Percentiles rank a stretch among this genome's conserved stretches.
These are phyloP conservation scores for Himalopsyche japonica DNA, from an alignment of 2,888 invertebrate species.

Conservation along the genomic window DNA sequence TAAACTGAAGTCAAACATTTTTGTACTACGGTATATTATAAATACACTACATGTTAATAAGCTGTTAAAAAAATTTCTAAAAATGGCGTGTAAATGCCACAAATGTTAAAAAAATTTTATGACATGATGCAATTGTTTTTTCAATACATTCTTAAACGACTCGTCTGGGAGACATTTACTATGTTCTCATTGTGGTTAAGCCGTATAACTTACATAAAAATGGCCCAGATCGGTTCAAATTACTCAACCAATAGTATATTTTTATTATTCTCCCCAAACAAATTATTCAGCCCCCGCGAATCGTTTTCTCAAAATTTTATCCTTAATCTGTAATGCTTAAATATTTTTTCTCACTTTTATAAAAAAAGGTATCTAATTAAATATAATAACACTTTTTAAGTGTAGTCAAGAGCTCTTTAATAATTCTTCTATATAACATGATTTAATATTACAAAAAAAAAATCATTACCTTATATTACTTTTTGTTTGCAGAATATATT, in stretches of 20 bases:
- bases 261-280: conserved; percentile 4
- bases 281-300: background rate
- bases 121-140: background rate
- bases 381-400: too few relatives aligned
- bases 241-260: background rate
- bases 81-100: background rate
- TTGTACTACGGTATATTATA: too few relatives aligned
- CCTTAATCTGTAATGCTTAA: too few relatives aligned
- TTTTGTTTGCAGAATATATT: too few relatives aligned
- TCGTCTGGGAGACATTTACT: background rate
- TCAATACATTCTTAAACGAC: background rate
- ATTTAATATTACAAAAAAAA: too few relatives aligned
- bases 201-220: background rate
- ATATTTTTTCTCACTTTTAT: too few relatives aligned
- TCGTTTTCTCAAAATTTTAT: background rate
- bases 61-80: background rate
- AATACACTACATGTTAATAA: too few relatives aligned
- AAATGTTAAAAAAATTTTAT: background rate
- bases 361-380: too few relatives aligned
- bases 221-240: background rate
- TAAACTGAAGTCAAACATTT: too few relatives aligned
- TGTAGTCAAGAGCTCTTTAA: too few relatives aligned
- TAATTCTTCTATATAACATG: too few relatives aligned
- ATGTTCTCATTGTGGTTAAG: background rate
- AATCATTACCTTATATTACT: too few relatives aligned